Evolutionary conservation across 2,113 vertebrate species (phyloP).

Genomic region (Sciurus niger): DNA sequence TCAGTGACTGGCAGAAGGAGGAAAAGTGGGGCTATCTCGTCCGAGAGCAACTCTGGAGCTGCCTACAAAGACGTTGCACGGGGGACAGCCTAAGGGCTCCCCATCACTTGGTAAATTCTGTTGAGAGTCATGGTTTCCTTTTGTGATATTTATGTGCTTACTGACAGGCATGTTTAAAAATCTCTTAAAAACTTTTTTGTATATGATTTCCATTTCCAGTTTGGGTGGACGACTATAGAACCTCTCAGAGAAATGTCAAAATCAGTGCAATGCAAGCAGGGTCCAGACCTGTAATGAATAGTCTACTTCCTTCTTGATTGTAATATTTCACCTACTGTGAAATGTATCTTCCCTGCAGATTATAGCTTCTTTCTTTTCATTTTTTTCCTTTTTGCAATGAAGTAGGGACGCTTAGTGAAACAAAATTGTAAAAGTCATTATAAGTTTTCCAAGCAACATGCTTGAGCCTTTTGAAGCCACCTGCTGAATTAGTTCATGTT

Average conservation of each 20-base stretch:
- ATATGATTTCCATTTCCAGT: neutral
- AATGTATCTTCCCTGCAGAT: neutral
- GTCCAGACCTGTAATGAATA: neutral
- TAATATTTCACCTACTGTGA: neutral
- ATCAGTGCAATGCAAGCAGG: neutral
- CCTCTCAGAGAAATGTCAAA: neutral
- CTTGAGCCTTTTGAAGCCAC: slow-evolving; percentile 79
- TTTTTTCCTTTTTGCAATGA: neutral
- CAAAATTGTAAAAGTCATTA: slow-evolving; percentile 29
- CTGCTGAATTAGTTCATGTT: slow-evolving; percentile 83
- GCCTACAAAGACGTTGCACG: neutral
- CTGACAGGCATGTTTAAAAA: neutral
- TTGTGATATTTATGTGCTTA: neutral
- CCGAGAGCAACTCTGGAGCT: neutral
- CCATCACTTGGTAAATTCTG: neutral
- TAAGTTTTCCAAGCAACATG: slow-evolving; percentile 64
- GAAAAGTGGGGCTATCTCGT: neutral
- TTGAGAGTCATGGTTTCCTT: neutral
- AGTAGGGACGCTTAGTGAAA: neutral
- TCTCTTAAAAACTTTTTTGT: slow-evolving; percentile 61
- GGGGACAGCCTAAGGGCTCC: neutral
- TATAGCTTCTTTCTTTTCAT: too few relatives aligned
- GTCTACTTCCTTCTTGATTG: neutral
- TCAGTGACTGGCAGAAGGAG: neutral
- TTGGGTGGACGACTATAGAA: neutral